Percentiles rank a stretch among this genome's conserved stretches.
These are phyloP conservation scores for Abramis brama DNA, from an alignment of 2,113 vertebrate species.

Conservation along the genomic window DNA sequence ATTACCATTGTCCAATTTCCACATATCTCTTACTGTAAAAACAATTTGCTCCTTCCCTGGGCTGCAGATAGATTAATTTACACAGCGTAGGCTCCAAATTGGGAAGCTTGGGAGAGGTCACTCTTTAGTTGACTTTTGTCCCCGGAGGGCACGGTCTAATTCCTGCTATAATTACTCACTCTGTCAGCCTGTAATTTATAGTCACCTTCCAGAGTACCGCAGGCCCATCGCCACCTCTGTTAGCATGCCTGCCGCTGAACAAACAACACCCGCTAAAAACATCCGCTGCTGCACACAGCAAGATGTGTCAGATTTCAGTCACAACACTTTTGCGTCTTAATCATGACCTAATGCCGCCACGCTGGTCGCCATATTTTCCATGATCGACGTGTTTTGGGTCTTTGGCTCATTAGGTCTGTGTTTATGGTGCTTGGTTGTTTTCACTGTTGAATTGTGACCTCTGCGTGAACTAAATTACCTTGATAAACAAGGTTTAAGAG, in stretches of 20 bases:
- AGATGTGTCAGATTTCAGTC: slow-evolving; percentile 19
- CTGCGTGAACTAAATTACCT: neutral
- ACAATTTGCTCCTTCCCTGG: slow-evolving; percentile 26
- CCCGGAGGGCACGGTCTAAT: slow-evolving; percentile 48
- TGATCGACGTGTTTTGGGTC: neutral
- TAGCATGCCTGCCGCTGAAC: neutral
- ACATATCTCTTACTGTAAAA: slow-evolving; percentile 43
- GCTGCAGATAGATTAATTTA: slow-evolving; percentile 46
- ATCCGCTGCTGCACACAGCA: neutral
- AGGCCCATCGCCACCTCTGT: slow-evolving; percentile 23
- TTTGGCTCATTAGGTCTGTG: slow-evolving; percentile 4
- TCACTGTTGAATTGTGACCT: neutral
- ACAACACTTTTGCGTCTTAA: slow-evolving; percentile 3
- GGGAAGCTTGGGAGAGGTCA: slow-evolving; percentile 51
- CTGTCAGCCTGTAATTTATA: slow-evolving; percentile 57
- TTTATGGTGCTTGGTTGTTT: slow-evolving; percentile 11
- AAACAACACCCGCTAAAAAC: neutral
- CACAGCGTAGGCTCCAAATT: slow-evolving; percentile 41
- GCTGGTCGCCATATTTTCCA: neutral
- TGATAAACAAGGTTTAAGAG: slow-evolving; percentile 10
- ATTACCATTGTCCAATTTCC: slow-evolving; percentile 39
- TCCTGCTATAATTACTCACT: slow-evolving; percentile 59
- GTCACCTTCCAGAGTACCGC: slow-evolving; percentile 53
- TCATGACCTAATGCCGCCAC: neutral
- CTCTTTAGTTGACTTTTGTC: slow-evolving; percentile 54